These are phyloP conservation scores for Ochotona curzoniae DNA, from an alignment of 2,113 vertebrate genomes.

Conservation along the genomic window DNA sequence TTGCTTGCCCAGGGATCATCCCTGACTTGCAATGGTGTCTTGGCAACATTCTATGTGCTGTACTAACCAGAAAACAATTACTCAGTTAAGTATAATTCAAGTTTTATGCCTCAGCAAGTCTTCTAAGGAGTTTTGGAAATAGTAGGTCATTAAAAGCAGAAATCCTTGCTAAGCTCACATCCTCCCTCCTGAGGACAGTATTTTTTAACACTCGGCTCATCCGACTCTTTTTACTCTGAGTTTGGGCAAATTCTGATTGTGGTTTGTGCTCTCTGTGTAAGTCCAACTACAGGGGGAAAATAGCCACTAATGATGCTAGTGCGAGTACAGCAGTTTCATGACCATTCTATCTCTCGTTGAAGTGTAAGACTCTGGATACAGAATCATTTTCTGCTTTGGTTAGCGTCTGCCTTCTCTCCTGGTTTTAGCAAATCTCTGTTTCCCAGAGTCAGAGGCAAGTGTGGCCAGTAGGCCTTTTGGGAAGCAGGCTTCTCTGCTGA, in stretches of 20 bases:
- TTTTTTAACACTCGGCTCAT: background rate
- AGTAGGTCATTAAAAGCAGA: constrained; percentile 27
- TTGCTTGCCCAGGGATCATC: background rate
- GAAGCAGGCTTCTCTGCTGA: background rate
- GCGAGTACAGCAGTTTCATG: background rate
- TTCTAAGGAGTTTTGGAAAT: background rate
- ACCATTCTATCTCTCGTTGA: background rate
- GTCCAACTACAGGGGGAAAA: background rate
- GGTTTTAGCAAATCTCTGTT: background rate
- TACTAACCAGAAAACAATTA: constrained; percentile 45
- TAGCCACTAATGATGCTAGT: background rate
- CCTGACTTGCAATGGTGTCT: background rate
- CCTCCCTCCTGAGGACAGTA: background rate
- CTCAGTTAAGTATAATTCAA: background rate
- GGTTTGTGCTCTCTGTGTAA: background rate
- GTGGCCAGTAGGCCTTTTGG: background rate
- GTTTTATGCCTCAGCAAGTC: constrained; percentile 24
- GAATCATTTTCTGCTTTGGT: background rate
- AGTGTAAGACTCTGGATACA: background rate
- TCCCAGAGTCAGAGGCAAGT: background rate
- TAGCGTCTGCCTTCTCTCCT: background rate
- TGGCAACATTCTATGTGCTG: background rate
- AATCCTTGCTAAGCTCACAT: constrained; percentile 16
- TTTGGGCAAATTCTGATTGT: constrained; percentile 2
- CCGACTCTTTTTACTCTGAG: background rate